Base-by-base conservation (phyloP, 2,797 vertebrate genomes). In the Eurystomus glaucurus region DNA sequence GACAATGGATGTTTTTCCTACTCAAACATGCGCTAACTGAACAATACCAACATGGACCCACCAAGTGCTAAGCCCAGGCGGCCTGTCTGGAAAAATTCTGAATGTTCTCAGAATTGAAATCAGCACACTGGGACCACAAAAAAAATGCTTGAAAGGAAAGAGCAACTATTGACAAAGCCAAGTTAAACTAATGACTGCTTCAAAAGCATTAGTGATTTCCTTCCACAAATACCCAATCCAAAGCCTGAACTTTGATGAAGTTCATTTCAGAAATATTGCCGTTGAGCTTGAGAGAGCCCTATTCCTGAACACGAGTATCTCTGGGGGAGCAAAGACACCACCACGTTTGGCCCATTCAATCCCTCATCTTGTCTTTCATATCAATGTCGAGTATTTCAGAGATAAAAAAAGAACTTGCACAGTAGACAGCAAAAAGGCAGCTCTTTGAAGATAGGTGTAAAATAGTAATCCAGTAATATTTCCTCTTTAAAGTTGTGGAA, bases 41-140 rank as follows among this genome's bases (percentile, higher is more conserved):
- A n/a, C 57, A 54, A 35, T 12, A 69, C 16, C 0, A 1, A 61
- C 41, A 46, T 0, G 0, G 54, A 58, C 66, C 28, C 54, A 69
- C 31, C 17, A 41, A 78, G 69, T 0, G 5, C 55, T 23, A 46
- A 25, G 41, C 50, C 21, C 43, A 51, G 0, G 0, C 14, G 18
- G n/a, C 25, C 71, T 37, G 37, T 31, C 41, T 43, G 22, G 55
- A 45, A 81, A 89, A 84, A 22, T 17, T 78, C 35, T 33, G 23
- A 31, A 22, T 14, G 28, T 28, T 78, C 83, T 81, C 10, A 13
- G 41, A 46, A 69, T 7, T 25, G 52, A 51, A 66, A 94, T 31
- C 5, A 66, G 48, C 3, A 4, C 43, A 46, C 18, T 12, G 23
- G 20, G 35, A 55, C 45, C 7, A 55, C 2, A n/a, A 57, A 48